Percentiles rank a stretch among this genome's conserved stretches.
Conservation (phyloP, 2,888 invertebrate species). For the Erebia aethiops region DNA sequence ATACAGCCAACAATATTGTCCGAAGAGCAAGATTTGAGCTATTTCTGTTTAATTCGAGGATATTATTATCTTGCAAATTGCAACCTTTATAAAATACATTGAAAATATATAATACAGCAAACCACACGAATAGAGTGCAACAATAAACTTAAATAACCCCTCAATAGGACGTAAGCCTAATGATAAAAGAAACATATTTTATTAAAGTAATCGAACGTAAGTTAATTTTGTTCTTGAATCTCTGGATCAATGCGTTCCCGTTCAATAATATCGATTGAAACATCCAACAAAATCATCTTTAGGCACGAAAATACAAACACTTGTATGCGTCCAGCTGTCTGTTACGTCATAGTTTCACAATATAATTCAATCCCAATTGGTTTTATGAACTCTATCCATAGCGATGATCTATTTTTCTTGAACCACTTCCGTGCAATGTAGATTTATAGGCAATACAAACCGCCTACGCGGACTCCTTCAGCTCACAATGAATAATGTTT, state of each 20-base stretch:
- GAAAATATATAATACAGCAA: too few species aligned
- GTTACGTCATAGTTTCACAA: conserved; percentile 58
- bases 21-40: too few species aligned
- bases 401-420: conserved; percentile 8
- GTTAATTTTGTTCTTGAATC: not conserved
- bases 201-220: not conserved
- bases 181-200: not conserved
- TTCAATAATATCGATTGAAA: not conserved
- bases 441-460: conserved; percentile 4
- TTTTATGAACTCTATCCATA: conserved; percentile 22
- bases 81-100: too few species aligned
- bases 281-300: not conserved
- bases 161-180: too few species aligned
- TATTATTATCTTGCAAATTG: too few species aligned
- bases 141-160: too few species aligned
- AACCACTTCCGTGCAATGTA: conserved; percentile 16
- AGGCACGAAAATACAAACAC: conserved; percentile 56
- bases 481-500: not conserved
- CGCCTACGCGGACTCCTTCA: conserved; percentile 5
- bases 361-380: conserved; percentile 25
- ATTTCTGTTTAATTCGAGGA: too few species aligned
- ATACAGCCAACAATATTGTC: not conserved
- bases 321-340: conserved; percentile 52
- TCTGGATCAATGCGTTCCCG: not conserved
- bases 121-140: too few species aligned